A percentile compares a stretch with the other conserved stretches of the same genome.
These are phyloP conservation scores for Ophonus ardosiacus DNA, from an alignment of 2,888 invertebrate species.

Conservation along the genomic window DNA sequence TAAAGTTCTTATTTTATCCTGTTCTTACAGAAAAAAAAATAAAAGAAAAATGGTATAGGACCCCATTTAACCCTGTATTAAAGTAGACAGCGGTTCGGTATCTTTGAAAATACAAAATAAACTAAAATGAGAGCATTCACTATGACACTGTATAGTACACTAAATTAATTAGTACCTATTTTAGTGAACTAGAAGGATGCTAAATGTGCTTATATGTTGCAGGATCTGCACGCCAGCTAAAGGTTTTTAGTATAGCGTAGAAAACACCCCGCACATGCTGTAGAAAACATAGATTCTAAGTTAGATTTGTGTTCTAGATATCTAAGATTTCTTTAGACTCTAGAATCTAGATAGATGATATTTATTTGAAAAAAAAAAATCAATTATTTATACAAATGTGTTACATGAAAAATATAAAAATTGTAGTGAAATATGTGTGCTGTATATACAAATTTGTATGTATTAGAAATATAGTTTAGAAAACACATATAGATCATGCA, in stretches of 20 bases:
- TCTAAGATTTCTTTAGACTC: background rate
- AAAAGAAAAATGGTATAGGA: no score
- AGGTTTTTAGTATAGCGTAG: constrained; percentile 9
- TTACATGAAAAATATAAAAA: no score
- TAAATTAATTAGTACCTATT: background rate
- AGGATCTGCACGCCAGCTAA: constrained; percentile 60
- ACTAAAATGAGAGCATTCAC: no score
- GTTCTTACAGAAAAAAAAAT: no score
- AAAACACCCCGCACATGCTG: constrained; percentile 18
- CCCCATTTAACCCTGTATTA: no score
- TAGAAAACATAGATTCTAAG: background rate
- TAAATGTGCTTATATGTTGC: constrained; percentile 57
- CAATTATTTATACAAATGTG: background rate
- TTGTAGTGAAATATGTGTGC: background rate
- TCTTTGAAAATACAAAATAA: no score
- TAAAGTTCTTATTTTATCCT: no score
- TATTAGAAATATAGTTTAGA: background rate
- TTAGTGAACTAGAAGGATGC: constrained; percentile 8
- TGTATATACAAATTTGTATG: background rate
- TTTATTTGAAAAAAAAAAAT: background rate
- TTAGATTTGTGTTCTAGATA: constrained; percentile 34
- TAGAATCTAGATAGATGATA: background rate
- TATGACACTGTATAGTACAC: background rate
- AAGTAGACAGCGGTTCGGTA: no score
- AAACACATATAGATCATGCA: background rate